These are phyloP conservation scores for Gobio gobio DNA, from an alignment of 2,113 vertebrate genomes.

Conservation along the genomic window DNA sequence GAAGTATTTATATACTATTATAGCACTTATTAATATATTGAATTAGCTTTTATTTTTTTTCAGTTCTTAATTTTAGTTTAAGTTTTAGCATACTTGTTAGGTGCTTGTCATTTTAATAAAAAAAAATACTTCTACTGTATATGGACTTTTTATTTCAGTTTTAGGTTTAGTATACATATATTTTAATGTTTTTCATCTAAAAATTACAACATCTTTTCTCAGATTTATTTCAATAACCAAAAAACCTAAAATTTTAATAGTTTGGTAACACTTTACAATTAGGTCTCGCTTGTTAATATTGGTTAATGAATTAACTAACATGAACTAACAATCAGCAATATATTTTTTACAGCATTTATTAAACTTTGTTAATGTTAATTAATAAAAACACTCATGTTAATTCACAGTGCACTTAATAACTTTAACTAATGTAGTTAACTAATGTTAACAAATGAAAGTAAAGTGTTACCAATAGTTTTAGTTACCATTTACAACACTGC, in stretches of 20 bases:
- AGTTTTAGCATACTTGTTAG: not conserved
- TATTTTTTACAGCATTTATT: too few species aligned
- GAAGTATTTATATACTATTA: not conserved
- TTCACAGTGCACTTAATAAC: too few species aligned
- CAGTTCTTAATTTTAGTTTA: not conserved
- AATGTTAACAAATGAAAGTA: too few species aligned
- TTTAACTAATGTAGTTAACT: too few species aligned
- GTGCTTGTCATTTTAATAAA: not conserved
- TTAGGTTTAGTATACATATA: not conserved
- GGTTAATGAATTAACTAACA: too few species aligned
- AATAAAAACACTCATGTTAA: too few species aligned
- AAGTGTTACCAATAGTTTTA: too few species aligned
- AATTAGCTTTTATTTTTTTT: not conserved
- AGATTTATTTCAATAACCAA: not conserved
- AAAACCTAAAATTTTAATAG: not conserved
- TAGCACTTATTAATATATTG: not conserved
- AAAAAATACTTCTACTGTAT: not conserved
- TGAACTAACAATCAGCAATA: too few species aligned
- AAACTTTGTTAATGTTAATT: too few species aligned
- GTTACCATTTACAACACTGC: not conserved
- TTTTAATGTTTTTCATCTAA: too few species aligned
- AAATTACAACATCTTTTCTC: not conserved
- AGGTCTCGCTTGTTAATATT: too few species aligned
- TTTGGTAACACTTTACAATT: too few species aligned
- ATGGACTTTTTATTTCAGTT: not conserved